Base-by-base conservation (phyloP, 2,797 vertebrate genomes). In the Enteromius anoplus region DNA sequence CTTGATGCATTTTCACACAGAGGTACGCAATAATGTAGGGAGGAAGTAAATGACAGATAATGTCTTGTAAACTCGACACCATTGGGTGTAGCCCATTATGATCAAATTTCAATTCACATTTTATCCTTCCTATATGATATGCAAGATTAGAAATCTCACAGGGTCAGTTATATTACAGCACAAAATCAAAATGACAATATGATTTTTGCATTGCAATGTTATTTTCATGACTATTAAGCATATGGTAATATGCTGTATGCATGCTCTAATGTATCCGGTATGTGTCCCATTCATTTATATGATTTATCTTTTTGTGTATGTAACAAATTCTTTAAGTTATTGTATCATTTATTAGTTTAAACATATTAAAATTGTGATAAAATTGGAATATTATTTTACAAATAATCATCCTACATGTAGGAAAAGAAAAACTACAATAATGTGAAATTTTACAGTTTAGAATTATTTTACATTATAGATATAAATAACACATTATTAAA, bases 21-120 rank as follows among this genome's bases (percentile, higher is more conserved):
- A 40, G 6, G 1, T 40, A 37, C 37, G 7, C 37, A 37, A 37
- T 37, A 37, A 37, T 37, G 37, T 8, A 37, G 37, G 37, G 37
- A 37, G 37, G 37, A 37, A 7, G 37, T 37, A 37, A 37, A 37
- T 37, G 37, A 37, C 15, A 70, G 10, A 65, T 65, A 34, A 26
- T 49, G 76, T 70, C 37, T 55, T 53, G 37, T 80, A 70, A 80
- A 80, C 10, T 11, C 3, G 5, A 66, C 60, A 40, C 60, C 29
- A 47, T 8, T 70, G 60, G 75, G 37, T 78, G 40, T 49, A 49
- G 11, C 60, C 26, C 53, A 45, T n/a, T 58, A n/a, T 71, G 26
- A 81, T 23, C 8, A 1, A 19, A 32, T 80, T 80, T 53, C 65
- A 80, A 12, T 72, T 14, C 5, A 23, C 32, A 40, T 72, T 32